Conservation (phyloP, 2,797 vertebrate species). For the Cuculus canorus region DNA sequence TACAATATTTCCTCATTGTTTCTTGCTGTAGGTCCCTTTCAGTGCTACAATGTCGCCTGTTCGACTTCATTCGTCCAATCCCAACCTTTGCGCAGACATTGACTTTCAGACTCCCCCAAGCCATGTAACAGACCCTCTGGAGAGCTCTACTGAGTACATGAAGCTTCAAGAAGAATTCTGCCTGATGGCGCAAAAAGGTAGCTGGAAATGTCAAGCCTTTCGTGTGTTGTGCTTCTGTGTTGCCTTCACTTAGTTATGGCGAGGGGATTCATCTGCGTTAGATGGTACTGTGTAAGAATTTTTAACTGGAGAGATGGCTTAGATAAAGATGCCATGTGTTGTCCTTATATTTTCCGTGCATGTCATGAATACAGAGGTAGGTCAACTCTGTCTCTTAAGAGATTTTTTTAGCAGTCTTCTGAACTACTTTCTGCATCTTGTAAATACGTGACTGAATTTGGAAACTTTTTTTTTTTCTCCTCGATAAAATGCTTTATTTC, state of each 20-base stretch:
- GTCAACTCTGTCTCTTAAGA: neutral
- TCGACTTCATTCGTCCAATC: conserved; percentile 96
- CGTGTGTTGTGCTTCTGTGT: neutral
- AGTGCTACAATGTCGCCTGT: conserved; percentile 92
- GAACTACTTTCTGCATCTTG: neutral
- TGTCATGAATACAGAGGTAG: neutral
- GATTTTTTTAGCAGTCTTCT: neutral
- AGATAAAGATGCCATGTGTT: neutral
- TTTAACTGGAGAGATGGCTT: neutral
- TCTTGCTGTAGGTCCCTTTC: conserved; percentile 86
- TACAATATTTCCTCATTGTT: neutral
- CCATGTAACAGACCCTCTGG: conserved; percentile 86
- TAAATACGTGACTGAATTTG: neutral
- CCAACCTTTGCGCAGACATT: conserved; percentile 95
- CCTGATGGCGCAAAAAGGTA: conserved; percentile 97
- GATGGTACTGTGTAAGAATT: neutral
- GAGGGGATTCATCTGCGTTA: neutral
- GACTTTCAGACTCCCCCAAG: conserved; percentile 90
- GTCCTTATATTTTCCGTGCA: neutral
- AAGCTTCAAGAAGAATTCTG: conserved; percentile 99
- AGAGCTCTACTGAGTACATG: conserved; percentile 91
- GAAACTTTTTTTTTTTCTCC: neutral
- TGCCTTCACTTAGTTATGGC: neutral
- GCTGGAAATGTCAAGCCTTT: neutral
- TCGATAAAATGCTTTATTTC: neutral